Evolutionary conservation across 2,888 invertebrate species (phyloP).

Genomic region (Harpalus rufipes): DNA sequence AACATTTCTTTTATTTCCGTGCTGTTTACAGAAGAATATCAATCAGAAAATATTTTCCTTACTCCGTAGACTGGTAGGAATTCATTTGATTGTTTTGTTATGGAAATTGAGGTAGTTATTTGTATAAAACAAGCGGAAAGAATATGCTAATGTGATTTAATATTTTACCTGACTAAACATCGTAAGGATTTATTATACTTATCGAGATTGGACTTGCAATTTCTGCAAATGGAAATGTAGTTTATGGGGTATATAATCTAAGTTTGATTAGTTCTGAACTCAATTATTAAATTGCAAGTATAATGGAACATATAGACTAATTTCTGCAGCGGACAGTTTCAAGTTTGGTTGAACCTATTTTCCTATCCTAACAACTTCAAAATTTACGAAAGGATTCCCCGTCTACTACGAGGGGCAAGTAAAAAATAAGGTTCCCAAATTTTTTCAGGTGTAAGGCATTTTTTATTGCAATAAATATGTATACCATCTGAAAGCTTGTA

Average conservation of each 20-base stretch:
- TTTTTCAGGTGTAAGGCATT: no score
- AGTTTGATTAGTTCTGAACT: not conserved
- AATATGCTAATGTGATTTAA: conserved; percentile 13
- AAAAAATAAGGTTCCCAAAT: no score
- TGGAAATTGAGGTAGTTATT: conserved; percentile 30
- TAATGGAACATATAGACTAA: not conserved
- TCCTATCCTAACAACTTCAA: no score
- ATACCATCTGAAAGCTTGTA: no score
- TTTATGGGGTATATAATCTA: not conserved
- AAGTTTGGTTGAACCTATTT: not conserved
- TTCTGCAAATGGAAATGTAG: not conserved
- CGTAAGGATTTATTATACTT: not conserved
- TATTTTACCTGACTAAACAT: not conserved
- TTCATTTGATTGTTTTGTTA: conserved; percentile 38
- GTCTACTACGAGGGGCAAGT: no score
- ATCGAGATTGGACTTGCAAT: not conserved
- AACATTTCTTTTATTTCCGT: not conserved
- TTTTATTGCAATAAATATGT: no score
- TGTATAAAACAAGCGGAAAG: not conserved
- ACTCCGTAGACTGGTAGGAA: conserved; percentile 12
- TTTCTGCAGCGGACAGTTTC: not conserved
- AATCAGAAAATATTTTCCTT: conserved; percentile 32
- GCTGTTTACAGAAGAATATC: conserved; percentile 10
- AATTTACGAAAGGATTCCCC: no score
- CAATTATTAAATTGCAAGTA: conserved; percentile 2